Percentiles rank a stretch among this genome's conserved stretches.
phyloP scores from a whole-genome alignment of 2,888 invertebrate species.

The Clitarchus hookeri region DNA sequence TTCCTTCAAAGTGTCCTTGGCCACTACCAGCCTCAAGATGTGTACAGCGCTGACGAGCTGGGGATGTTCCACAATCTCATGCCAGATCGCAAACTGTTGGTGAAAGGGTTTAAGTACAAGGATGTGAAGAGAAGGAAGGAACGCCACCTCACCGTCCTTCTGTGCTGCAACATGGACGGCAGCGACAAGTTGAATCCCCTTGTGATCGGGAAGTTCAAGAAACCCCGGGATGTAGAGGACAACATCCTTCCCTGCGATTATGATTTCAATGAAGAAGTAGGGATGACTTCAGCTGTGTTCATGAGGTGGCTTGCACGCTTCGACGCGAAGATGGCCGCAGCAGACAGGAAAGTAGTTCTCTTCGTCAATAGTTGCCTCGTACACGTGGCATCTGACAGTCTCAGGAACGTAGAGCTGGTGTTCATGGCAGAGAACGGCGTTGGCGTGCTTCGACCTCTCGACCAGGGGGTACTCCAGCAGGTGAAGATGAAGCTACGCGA shows the following conservation, averaged over 20 bases:
- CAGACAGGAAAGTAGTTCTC: too few species aligned
- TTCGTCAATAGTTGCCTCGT: too few species aligned
- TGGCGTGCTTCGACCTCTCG: not conserved
- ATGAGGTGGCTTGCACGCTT: slow-evolving; percentile 17
- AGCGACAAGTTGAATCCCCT: not conserved
- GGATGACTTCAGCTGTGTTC: slow-evolving; percentile 28
- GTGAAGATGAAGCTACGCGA: slow-evolving; percentile 26
- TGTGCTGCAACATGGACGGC: not conserved
- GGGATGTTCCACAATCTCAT: not conserved
- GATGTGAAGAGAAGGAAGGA: not conserved
- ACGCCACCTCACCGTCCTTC: not conserved
- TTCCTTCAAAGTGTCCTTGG: not conserved
- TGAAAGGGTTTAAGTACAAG: not conserved
- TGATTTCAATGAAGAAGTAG: not conserved
- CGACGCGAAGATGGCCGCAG: not conserved
- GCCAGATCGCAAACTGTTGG: not conserved
- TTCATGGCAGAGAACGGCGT: too few species aligned
- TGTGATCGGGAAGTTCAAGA: not conserved
- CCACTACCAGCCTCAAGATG: not conserved
- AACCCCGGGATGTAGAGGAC: not conserved
- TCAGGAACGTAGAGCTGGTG: too few species aligned
- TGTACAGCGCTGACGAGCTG: not conserved
- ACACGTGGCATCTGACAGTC: too few species aligned
- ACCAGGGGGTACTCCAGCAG: slow-evolving; percentile 24
- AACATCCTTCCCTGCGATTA: too few species aligned